Conservation (phyloP, 2,113 vertebrate genomes). For the Raja brachyura region DNA sequence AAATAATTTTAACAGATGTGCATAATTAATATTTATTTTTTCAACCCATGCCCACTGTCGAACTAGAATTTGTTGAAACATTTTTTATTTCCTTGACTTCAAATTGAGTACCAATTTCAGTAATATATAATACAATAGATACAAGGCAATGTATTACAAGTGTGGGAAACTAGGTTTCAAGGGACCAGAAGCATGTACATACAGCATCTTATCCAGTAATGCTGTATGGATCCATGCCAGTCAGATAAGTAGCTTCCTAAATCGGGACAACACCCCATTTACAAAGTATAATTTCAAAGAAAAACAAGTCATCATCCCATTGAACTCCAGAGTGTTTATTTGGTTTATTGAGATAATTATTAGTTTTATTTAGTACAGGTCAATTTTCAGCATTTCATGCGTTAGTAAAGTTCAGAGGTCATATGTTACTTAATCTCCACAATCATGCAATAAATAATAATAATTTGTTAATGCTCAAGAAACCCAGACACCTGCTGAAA, state of each 20-base stretch:
- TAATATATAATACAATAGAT: background rate
- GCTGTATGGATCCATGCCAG: background rate
- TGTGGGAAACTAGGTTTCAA: constrained; percentile 23
- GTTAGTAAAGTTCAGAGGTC: background rate
- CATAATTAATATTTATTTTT: background rate
- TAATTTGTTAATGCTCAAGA: background rate
- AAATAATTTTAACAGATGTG: background rate
- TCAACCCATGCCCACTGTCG: background rate
- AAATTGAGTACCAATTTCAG: constrained; percentile 17
- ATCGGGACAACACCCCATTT: constrained; percentile 26
- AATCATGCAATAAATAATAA: constrained; percentile 9
- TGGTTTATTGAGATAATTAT: constrained; percentile 5
- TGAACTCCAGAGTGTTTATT: constrained; percentile 3
- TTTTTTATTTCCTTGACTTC: background rate
- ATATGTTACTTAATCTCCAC: background rate
- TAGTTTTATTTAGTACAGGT: background rate
- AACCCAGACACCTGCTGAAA: background rate
- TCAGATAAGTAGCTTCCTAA: constrained; percentile 32
- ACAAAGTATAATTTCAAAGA: constrained; percentile 31
- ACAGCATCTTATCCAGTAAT: constrained; percentile 33
- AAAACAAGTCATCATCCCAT: constrained; percentile 28
- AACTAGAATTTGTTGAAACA: background rate
- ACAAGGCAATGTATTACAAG: background rate
- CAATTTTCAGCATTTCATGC: background rate
- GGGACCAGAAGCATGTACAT: constrained; percentile 6